A percentile compares a stretch with the other conserved stretches of the same genome.
Evolutionary conservation across 1,140 invertebrate genomes (phyloP).

Genomic region (Anastrepha ludens): DNA sequence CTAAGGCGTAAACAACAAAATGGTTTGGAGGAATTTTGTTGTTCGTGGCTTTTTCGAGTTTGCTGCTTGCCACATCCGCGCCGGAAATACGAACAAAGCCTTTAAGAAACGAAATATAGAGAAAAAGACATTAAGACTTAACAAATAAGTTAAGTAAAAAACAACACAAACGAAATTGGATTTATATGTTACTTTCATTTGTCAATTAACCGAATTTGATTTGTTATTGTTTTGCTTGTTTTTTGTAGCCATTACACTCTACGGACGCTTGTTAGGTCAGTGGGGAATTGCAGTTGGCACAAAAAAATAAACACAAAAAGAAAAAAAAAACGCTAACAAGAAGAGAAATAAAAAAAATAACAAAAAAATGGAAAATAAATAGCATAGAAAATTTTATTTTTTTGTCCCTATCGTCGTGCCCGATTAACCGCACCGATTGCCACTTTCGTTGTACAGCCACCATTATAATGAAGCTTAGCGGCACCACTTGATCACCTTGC

Average conservation of each 20-base stretch:
- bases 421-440: neutral
- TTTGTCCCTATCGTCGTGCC: neutral
- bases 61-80: neutral
- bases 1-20: neutral
- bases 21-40: neutral
- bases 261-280: too few species aligned
- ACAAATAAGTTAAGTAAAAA: neutral
- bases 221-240: neutral
- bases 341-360: too few species aligned
- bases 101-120: neutral
- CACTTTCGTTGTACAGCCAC: neutral
- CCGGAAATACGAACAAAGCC: neutral
- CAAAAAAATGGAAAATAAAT: neutral
- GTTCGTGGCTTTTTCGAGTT: neutral
- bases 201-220: neutral
- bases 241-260: too few species aligned
- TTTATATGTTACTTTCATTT: constrained; percentile 18
- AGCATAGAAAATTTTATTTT: neutral
- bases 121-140: neutral
- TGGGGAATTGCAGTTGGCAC: too few species aligned
- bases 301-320: too few species aligned
- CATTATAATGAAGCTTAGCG: neutral
- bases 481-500: neutral
- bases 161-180: neutral
- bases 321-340: too few species aligned